A percentile compares a stretch with the other conserved stretches of the same genome.
Evolutionary conservation across 2,113 vertebrate genomes (phyloP).

Genomic region (Micromys minutus): DNA sequence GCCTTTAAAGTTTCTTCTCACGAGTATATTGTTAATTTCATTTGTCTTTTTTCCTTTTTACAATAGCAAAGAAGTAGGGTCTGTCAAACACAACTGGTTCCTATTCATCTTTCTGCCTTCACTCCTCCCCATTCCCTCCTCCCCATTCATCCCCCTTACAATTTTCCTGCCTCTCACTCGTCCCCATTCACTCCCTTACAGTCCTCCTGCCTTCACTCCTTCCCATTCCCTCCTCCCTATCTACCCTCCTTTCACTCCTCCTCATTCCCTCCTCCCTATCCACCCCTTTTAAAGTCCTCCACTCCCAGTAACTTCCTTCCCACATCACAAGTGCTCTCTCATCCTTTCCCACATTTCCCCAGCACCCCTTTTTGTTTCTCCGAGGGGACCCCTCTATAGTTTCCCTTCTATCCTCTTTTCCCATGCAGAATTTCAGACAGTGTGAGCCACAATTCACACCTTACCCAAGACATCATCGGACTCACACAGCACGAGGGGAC

Average conservation of each 20-base stretch:
- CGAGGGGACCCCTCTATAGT: not conserved
- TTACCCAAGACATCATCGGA: not conserved
- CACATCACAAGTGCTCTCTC: not conserved
- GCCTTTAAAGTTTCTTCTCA: not conserved
- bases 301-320: not conserved
- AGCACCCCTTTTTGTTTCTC: not conserved
- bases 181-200: not conserved
- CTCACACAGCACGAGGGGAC: not conserved
- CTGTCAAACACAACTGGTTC: not conserved
- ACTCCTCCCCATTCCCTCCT: too few species aligned
- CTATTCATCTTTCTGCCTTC: not conserved
- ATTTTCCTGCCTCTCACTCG: not conserved
- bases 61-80: not conserved
- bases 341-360: not conserved
- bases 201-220: not conserved
- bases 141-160: not conserved
- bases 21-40: not conserved
- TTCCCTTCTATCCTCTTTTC: not conserved
- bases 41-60: not conserved
- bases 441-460: not conserved
- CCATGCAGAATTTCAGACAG: not conserved
- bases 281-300: too few species aligned
- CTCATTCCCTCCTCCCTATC: not conserved
- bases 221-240: not conserved
- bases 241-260: not conserved